Percentiles rank a stretch among this genome's conserved stretches.
Conservation (phyloP, 2,888 invertebrate genomes). For the Seladonia tumulorum region DNA sequence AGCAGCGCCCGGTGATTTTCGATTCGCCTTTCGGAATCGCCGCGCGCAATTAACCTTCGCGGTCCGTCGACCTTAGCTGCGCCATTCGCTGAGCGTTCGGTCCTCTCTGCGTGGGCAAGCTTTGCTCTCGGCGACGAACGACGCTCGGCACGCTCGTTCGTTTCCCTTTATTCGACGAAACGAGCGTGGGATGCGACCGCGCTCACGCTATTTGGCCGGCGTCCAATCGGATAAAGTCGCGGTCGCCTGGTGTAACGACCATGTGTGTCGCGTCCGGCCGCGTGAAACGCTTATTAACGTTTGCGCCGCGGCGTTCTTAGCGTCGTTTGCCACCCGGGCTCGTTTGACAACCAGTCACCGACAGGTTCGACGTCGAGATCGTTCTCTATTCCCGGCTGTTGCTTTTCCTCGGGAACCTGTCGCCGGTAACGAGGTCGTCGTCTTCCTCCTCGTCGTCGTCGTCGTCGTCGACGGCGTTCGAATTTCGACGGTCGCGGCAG, state of each 20-base stretch:
- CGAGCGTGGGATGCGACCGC: slow-evolving; percentile 70
- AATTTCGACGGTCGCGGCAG: background rate
- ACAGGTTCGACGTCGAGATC: background rate
- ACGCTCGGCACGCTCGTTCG: slow-evolving; percentile 30
- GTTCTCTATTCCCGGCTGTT: background rate
- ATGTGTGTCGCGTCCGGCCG: slow-evolving; percentile 38
- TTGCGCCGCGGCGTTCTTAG: slow-evolving; percentile 19
- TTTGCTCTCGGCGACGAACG: slow-evolving; percentile 2
- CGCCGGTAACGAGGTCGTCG: slow-evolving; percentile 9
- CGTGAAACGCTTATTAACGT: slow-evolving; percentile 61
- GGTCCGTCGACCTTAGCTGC: background rate
- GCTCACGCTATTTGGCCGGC: slow-evolving; percentile 78
- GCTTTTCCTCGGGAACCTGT: background rate
- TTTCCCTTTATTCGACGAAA: slow-evolving; percentile 48
- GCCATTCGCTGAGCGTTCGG: background rate
- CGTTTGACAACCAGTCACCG: background rate
- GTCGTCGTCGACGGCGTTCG: background rate
- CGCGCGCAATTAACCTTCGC: background rate
- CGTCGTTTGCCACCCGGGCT: background rate
- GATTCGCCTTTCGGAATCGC: background rate
- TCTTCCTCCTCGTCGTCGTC: background rate
- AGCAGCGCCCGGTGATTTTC: background rate
- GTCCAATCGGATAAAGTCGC: slow-evolving; percentile 74
- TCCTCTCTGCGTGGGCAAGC: background rate
- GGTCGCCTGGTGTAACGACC: slow-evolving; percentile 26